Percentiles rank a stretch among this genome's conserved stretches.
Conservation (phyloP, 2,888 invertebrate genomes). For the Cremastinae sp. region DNA sequence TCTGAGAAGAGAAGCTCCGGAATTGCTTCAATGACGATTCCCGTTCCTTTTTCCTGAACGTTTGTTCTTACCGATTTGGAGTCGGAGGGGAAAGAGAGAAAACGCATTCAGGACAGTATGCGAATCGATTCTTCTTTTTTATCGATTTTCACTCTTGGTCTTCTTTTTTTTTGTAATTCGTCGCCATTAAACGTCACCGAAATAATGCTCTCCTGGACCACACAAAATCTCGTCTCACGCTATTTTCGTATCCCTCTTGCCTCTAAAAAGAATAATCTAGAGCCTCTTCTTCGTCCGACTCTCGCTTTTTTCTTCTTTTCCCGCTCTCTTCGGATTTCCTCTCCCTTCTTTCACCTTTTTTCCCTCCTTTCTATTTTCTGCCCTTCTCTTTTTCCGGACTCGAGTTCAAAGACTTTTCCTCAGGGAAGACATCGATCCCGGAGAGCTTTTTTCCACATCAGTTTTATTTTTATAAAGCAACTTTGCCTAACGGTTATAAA, state of each 20-base stretch:
- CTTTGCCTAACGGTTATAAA: no score
- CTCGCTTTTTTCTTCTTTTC: conserved; percentile 15
- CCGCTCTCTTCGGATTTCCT: conserved; percentile 6
- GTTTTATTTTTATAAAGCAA: background rate
- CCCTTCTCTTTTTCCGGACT: conserved; percentile 12
- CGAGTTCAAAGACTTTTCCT: conserved; percentile 37
- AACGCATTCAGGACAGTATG: background rate
- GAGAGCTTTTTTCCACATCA: background rate
- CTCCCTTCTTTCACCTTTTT: background rate
- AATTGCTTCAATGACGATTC: conserved; percentile 53
- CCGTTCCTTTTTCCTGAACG: background rate
- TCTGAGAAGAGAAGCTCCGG: conserved; percentile 46
- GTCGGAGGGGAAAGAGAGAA: background rate
- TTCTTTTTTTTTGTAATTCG: background rate
- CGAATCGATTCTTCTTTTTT: conserved; percentile 22
- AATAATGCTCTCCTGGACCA: conserved; percentile 42
- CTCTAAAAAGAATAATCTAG: conserved; percentile 59
- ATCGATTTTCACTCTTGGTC: conserved; percentile 13
- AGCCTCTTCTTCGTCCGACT: conserved; percentile 25
- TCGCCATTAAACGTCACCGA: conserved; percentile 1
- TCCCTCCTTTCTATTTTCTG: background rate
- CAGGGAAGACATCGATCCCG: background rate
- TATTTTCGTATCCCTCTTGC: conserved; percentile 46
- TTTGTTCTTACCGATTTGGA: conserved; percentile 9
- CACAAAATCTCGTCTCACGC: conserved; percentile 50